Conservation (phyloP, 1,140 invertebrate genomes). For the Drosophila sp. region DNA sequence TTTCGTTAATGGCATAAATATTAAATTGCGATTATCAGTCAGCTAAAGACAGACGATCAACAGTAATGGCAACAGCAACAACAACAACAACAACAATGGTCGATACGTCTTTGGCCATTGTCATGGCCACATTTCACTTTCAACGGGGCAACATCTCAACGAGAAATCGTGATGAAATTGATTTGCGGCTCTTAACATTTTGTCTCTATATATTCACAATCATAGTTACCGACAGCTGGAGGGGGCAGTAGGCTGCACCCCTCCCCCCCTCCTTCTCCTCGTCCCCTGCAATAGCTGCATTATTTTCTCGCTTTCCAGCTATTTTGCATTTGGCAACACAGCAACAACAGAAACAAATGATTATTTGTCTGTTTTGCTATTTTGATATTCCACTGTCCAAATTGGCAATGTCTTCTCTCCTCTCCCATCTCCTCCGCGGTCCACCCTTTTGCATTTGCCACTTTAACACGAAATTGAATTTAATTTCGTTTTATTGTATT, state of each 20-base stretch:
- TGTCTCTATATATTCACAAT: slow-evolving; percentile 60
- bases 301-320: slow-evolving; percentile 80
- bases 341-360: slow-evolving; percentile 23
- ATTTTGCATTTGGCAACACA: slow-evolving; percentile 69
- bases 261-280: no score
- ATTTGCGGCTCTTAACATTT: slow-evolving; percentile 72
- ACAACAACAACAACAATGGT: slow-evolving; percentile 24
- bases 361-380: slow-evolving; percentile 58
- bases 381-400: slow-evolving; percentile 73
- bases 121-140: slow-evolving; percentile 80
- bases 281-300: slow-evolving; percentile 44
- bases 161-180: slow-evolving; percentile 82
- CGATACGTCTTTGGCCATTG: slow-evolving; percentile 49
- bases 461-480: slow-evolving; percentile 82
- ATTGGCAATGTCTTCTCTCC: slow-evolving; percentile 60
- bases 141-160: slow-evolving; percentile 66
- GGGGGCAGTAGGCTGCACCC: slow-evolving; percentile 10
- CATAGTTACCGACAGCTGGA: slow-evolving; percentile 63
- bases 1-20: slow-evolving; percentile 75
- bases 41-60: slow-evolving; percentile 40
- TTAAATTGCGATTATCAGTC: slow-evolving; percentile 74
- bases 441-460: slow-evolving; percentile 51
- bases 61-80: slow-evolving; percentile 26
- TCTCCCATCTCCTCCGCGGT: neutral
- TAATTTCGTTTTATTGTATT: slow-evolving; percentile 64